phyloP scores from a whole-genome alignment of 2,888 invertebrate genomes.

The Amaurobius ferox region DNA sequence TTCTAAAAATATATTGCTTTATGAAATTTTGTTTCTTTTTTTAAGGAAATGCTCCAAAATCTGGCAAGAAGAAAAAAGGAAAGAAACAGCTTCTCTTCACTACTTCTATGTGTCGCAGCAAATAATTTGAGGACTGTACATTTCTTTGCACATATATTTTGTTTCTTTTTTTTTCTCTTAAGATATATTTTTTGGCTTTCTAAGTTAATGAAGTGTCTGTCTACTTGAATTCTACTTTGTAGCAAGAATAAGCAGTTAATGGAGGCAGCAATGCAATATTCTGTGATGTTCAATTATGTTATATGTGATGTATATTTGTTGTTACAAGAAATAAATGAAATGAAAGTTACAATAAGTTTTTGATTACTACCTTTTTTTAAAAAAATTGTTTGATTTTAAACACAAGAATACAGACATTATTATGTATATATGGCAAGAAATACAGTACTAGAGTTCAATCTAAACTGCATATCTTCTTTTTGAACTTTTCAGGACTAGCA shows the following conservation, averaged over 20 bases:
- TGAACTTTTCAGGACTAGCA: background rate
- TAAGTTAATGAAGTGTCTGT: background rate
- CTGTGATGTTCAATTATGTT: slow-evolving; percentile 68
- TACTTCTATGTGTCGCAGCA: slow-evolving; percentile 79
- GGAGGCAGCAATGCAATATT: slow-evolving; percentile 43
- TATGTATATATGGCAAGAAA: background rate
- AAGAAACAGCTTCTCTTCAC: slow-evolving; percentile 86
- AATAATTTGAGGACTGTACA: slow-evolving; percentile 26
- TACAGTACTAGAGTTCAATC: background rate
- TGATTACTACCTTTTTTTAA: no score
- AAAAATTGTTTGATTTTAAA: slow-evolving; percentile 2
- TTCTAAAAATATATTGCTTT: no score
- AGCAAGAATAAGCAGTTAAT: background rate
- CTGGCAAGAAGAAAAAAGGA: slow-evolving; percentile 84
- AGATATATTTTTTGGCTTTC: background rate
- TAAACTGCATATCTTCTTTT: background rate
- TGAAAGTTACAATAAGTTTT: slow-evolving; percentile 41
- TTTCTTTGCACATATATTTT: slow-evolving; percentile 16
- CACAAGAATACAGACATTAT: no score
- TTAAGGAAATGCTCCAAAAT: slow-evolving; percentile 74
- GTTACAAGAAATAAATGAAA: slow-evolving; percentile 36
- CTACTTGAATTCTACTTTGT: background rate
- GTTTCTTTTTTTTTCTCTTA: slow-evolving; percentile 30
- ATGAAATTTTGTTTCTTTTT: slow-evolving; percentile 19
- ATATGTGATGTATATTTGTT: slow-evolving; percentile 60